These are phyloP conservation scores for Melopsittacus undulatus DNA, from an alignment of 2,797 vertebrate genomes.

Conservation along the genomic window DNA sequence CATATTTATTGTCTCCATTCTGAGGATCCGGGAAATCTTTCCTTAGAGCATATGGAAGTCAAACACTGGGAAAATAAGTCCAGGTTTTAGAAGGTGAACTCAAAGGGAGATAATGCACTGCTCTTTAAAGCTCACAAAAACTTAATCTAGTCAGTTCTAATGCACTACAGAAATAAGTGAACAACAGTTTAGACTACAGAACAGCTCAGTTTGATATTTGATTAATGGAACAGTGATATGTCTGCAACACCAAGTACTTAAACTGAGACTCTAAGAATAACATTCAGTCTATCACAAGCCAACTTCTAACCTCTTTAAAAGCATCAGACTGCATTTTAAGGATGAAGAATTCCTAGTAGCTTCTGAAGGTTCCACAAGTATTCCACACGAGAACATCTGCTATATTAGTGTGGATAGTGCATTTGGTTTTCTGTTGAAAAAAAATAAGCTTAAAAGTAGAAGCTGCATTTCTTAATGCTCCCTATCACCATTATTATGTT, in stretches of 20 bases:
- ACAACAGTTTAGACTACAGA: background rate
- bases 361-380: background rate
- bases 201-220: background rate
- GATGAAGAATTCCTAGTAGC: background rate
- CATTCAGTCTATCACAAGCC: background rate
- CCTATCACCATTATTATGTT: background rate
- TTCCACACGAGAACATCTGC: no score
- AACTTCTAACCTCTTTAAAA: background rate
- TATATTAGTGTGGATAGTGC: rapidly evolving
- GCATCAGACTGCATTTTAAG: background rate
- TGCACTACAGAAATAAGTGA: background rate
- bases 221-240: background rate
- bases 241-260: background rate
- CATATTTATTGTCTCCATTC: background rate
- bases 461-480: background rate
- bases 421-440: background rate
- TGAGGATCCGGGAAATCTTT: background rate
- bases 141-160: background rate
- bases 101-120: background rate
- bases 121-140: background rate
- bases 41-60: background rate
- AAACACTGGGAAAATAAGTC: background rate
- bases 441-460: background rate
- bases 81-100: background rate
- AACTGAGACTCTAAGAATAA: background rate